Evolutionary conservation across 2,888 invertebrate genomes (phyloP).

Genomic region (Charanyca ferruginea): DNA sequence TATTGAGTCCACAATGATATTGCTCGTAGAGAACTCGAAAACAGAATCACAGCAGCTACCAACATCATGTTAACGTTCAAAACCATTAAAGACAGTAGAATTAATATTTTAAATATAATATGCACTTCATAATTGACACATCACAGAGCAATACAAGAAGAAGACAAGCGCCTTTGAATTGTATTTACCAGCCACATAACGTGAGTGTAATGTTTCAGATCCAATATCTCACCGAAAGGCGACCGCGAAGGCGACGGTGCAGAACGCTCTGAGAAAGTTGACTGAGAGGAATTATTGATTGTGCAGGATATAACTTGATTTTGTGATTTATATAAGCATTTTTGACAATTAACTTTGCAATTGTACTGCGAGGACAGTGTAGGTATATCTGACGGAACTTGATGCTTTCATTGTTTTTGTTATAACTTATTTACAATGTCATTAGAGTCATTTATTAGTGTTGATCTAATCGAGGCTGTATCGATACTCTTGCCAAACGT

Average conservation of each 20-base stretch:
- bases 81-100: slow-evolving; percentile 59
- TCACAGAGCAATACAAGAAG: slow-evolving; percentile 55
- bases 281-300: slow-evolving; percentile 88
- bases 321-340: slow-evolving; percentile 85
- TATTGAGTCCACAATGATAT: slow-evolving; percentile 52
- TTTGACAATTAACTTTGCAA: slow-evolving; percentile 73
- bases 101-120: slow-evolving; percentile 59
- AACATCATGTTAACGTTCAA: slow-evolving; percentile 64
- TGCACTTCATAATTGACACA: slow-evolving; percentile 63
- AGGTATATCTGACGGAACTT: slow-evolving; percentile 63
- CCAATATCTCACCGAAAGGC: slow-evolving; percentile 90
- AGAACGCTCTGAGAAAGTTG: slow-evolving; percentile 90
- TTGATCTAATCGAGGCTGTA: slow-evolving; percentile 73
- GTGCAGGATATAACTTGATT: slow-evolving; percentile 71
- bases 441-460: slow-evolving; percentile 57
- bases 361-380: slow-evolving; percentile 60
- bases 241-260: slow-evolving; percentile 90
- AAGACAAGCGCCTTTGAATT: slow-evolving; percentile 5
- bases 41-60: slow-evolving; percentile 51
- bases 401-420: slow-evolving; percentile 71
- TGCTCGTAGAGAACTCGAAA: slow-evolving; percentile 53
- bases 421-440: slow-evolving; percentile 62
- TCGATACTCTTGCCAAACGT: slow-evolving; percentile 79
- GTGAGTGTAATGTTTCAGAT: slow-evolving; percentile 82
- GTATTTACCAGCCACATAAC: slow-evolving; percentile 42